Base-by-base conservation (phyloP, 2,113 vertebrate genomes). In the Forbesichthys papilliferus region DNA sequence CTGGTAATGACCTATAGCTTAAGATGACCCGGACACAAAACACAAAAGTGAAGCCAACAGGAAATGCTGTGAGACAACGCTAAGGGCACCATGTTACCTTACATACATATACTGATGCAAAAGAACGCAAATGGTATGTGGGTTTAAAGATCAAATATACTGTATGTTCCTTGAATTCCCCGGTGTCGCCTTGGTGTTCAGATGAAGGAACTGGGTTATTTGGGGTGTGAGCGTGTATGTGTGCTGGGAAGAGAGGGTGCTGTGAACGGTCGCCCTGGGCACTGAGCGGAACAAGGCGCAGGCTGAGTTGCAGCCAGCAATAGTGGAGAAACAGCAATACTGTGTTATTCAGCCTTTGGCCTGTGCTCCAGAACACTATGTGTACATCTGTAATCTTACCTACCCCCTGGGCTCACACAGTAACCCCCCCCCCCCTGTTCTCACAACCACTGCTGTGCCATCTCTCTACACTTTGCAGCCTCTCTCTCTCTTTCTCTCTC, bases 321-420 rank as follows among this genome's bases (percentile, higher is more conserved):
- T 80, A 82, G 80, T 65, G 78, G 78, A 87, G 76, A 78, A 87
- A 80, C 84, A 88, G 84, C 87, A 84, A 76, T 86, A 74, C 87
- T 78, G 78, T 84, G 80, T 84, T 79, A 85, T 87, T 86, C 84
- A 89, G 86, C 84, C 83, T 68, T 79, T 86, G 87, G 89, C 86
- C 88, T 85, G 84, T 81, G 85, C 88, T 88, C 84, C 82, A 82
- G 77, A 90, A 88, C 85, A 86, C 82, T 90, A 86, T 88, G 87
- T 87, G 83, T 90, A 87, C 88, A 88, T 89, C 84, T 88, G 89
- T 89, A 89, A 87, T 87, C 88, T 87, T 84, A 88, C 81, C 77
- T 80, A 84, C 83, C 84, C 86, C 84, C 79, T 73, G 79, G 83
- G 82, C 80, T 79, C 61, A n/a, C 58, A 13, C 73, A 61, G 64